phyloP scores from a whole-genome alignment of 2,888 invertebrate genomes.

The Anthrax anthrax region DNA sequence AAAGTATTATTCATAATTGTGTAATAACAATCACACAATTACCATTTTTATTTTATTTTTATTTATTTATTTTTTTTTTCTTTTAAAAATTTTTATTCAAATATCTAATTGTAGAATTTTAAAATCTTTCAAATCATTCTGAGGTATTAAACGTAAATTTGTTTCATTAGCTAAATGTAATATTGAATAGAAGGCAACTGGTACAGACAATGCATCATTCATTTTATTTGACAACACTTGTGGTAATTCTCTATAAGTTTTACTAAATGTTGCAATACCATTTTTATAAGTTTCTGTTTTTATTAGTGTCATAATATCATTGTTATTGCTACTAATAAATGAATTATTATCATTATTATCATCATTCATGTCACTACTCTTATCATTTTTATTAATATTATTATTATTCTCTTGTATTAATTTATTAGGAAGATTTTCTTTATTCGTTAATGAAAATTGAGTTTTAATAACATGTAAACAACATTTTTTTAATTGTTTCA shows the following conservation, averaged over 20 bases:
- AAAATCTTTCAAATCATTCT: slow-evolving; percentile 38
- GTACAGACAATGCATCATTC: slow-evolving; percentile 58
- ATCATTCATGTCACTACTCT: background rate
- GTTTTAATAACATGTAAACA: slow-evolving; percentile 52
- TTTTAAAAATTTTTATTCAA: background rate
- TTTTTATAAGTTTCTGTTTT: slow-evolving; percentile 28
- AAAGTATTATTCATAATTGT: too few species aligned
- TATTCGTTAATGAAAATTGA: slow-evolving; percentile 14
- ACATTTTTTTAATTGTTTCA: slow-evolving; percentile 64
- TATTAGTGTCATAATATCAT: slow-evolving; percentile 12
- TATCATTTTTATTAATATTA: slow-evolving; percentile 1
- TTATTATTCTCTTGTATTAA: background rate
- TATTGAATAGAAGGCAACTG: slow-evolving; percentile 65
- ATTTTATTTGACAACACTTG: slow-evolving; percentile 42
- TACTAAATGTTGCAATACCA: slow-evolving; percentile 38
- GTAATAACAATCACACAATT: too few species aligned
- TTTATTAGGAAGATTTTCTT: slow-evolving; percentile 14
- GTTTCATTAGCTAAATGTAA: slow-evolving; percentile 77
- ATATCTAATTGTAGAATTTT: slow-evolving; percentile 24
- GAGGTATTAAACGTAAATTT: slow-evolving; percentile 41
- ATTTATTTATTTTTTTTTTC: too few species aligned
- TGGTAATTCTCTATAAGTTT: slow-evolving; percentile 44
- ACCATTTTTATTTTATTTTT: too few species aligned
- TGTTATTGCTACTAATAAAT: slow-evolving; percentile 9
- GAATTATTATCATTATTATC: background rate